Base-by-base conservation (phyloP, 2,888 invertebrate genomes). In the Drosophila mimica region DNA sequence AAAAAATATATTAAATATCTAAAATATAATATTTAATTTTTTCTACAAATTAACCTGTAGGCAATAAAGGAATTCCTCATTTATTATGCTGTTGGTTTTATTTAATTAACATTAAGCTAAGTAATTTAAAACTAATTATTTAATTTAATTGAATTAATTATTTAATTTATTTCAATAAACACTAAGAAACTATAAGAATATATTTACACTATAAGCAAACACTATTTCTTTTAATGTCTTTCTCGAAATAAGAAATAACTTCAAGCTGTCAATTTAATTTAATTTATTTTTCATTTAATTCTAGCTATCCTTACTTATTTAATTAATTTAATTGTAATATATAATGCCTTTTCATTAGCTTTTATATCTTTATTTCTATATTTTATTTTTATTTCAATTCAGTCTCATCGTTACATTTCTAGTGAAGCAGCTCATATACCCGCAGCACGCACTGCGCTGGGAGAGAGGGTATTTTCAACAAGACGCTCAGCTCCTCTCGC, bases 401-500 rank as follows among this genome's bases (percentile, higher is more conserved):
- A 13, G 13, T 4, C 20, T 2, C 7, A 6, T 4, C 4, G 13
- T 46, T 48, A 2, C 28, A 56, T 48, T 17, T 30, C 20, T 1
- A 2, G 3, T 40, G 3, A n/a, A 8, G 13, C 0, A 38, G 28
- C 20, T 31, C 11, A 20, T 38, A 51, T 64, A 61, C 52, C 38
- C 49, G 8, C 13, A 5, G 0, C 8, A 17, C n/a, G 6, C 9
- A 8, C 3, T 48, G 25, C 7, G 30, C 4, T 6, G 30, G 28
- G 56, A 11, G 56, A 4, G 63, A 13, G 56, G 11, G 68, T 64
- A 74, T 59, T 49, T 68, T 76, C 63, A 73, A 80, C 58, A 71
- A 83, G 80, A 75, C 58, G 75, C 76, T 70, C 51, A 80, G 65
- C 66, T 73, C 70, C 70, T 63, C 70, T 76, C 70, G 70, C 88